Evolutionary conservation across 2,888 invertebrate genomes (phyloP).

Genomic region (Stomorhina lunata): DNA sequence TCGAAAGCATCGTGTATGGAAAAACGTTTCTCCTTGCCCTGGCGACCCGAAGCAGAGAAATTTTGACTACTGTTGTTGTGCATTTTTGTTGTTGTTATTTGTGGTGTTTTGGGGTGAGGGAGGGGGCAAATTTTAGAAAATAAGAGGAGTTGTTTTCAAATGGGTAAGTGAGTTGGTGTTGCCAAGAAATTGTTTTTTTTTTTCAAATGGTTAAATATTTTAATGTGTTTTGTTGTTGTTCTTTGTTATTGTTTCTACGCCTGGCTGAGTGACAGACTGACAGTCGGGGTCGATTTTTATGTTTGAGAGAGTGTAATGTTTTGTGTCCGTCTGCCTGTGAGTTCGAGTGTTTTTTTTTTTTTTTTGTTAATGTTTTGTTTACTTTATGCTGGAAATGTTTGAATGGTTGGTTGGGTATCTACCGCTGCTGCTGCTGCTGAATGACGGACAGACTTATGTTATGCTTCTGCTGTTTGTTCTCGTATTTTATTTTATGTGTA

Average conservation of each 20-base stretch:
- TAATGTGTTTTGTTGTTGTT: neutral
- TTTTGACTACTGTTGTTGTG: conserved; percentile 63
- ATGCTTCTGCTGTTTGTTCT: conserved; percentile 5
- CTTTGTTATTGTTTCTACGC: neutral
- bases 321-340: too few relatives aligned
- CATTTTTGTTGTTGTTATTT: conserved; percentile 40
- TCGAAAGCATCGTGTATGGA: conserved; percentile 93
- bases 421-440: neutral
- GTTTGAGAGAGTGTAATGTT: neutral
- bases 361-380: conserved; percentile 20
- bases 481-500: conserved; percentile 10
- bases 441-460: neutral
- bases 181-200: neutral
- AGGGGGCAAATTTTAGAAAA: neutral
- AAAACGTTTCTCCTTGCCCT: conserved; percentile 83
- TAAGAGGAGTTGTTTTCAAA: too few relatives aligned
- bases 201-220: too few relatives aligned
- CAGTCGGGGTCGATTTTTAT: neutral
- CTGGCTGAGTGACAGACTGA: neutral
- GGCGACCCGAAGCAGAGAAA: conserved; percentile 59
- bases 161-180: neutral
- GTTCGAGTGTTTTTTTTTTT: neutral
- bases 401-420: neutral
- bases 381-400: conserved; percentile 20
- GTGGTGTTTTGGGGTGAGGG: neutral